Evolutionary conservation across 2,797 vertebrate species (phyloP), one percentile per base, ranked within the genome.

Genomic region (Amphiprion clarkii): DNA sequence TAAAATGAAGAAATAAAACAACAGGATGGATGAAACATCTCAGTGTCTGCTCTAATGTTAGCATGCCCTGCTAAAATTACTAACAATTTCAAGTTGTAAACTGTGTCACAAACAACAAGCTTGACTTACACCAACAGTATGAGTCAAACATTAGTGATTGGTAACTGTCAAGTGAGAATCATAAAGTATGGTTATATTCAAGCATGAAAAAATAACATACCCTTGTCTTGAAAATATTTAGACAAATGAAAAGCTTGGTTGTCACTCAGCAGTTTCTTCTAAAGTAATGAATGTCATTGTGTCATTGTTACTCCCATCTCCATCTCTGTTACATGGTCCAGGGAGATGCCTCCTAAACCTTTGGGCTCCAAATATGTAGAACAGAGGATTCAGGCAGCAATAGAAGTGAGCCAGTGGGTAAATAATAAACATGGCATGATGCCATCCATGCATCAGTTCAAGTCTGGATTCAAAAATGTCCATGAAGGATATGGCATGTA

Each of bases 341-440:
- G 36, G 36, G 27, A 46, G 42, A 55, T 72, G 14, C 33, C 7
- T 36, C 27, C 44, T 62, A 56, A 72, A 57, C 17, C 1, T 46
- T 27, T 62, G 76, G 42, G 57, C 5, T 56, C 56, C 42, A 56
- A 44, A 56, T 51, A 78, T 21, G 10, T 78, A 52, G n/a, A 23
- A n/a, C 63, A 72, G 33, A 1, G 58, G 66, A 52, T 48, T 72
- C 44, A 67, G 31, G n/a, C 51, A 56, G 52, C 49, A 67, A 42
- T 48, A 54, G n/a, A 56, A 17, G 8, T 19, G 5, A 44, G 6
- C 10, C 12, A 62, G 8, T 36, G 16, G 6, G 4, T 1, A 4
- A 67, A 27, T 0, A 2, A 72, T 16, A 16, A 11, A 4, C 19
- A 36, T 36, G 5, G 31, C 29, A 60, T 13, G 3, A 44, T 40